phyloP scores from a whole-genome alignment of 2,888 invertebrate species.

The Folsomia candida region DNA sequence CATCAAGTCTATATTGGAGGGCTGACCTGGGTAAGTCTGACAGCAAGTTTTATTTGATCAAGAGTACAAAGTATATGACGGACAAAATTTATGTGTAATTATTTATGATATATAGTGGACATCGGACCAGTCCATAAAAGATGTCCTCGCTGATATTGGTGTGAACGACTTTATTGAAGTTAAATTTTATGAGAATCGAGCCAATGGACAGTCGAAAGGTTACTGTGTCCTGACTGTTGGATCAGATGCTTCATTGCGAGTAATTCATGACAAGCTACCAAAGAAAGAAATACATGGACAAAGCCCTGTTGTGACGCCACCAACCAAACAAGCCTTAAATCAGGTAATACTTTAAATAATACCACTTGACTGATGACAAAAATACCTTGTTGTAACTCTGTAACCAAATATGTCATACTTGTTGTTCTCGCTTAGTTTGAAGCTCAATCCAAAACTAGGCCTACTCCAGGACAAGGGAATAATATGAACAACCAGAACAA shows the following conservation, averaged over 20 bases:
- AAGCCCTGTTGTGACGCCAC: slow-evolving; percentile 88
- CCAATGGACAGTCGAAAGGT: slow-evolving; percentile 97
- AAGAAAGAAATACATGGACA: slow-evolving; percentile 95
- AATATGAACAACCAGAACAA: slow-evolving; percentile 27
- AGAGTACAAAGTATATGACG: neutral
- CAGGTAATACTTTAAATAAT: slow-evolving; percentile 56
- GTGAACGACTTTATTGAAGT: slow-evolving; percentile 94
- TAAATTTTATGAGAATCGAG: slow-evolving; percentile 98
- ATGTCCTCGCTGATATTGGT: slow-evolving; percentile 82
- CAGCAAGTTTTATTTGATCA: neutral
- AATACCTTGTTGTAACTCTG: too few relatives aligned
- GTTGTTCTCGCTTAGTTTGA: too few relatives aligned
- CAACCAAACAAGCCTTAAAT: slow-evolving; percentile 81
- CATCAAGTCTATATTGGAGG: slow-evolving; percentile 96
- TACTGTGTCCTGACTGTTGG: slow-evolving; percentile 94
- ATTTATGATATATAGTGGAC: slow-evolving; percentile 76
- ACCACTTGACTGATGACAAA: too few relatives aligned
- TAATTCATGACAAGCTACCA: slow-evolving; percentile 89
- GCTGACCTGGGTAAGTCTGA: slow-evolving; percentile 84
- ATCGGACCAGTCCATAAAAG: slow-evolving; percentile 91
- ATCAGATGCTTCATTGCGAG: slow-evolving; percentile 83
- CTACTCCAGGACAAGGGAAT: slow-evolving; percentile 69
- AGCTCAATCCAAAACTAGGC: slow-evolving; percentile 85
- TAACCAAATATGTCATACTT: too few relatives aligned
- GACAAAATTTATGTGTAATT: neutral